Evolutionary conservation across 2,888 invertebrate genomes (phyloP), one percentile per base, ranked within the genome.

Genomic region (Barypeithes pellucidus): DNA sequence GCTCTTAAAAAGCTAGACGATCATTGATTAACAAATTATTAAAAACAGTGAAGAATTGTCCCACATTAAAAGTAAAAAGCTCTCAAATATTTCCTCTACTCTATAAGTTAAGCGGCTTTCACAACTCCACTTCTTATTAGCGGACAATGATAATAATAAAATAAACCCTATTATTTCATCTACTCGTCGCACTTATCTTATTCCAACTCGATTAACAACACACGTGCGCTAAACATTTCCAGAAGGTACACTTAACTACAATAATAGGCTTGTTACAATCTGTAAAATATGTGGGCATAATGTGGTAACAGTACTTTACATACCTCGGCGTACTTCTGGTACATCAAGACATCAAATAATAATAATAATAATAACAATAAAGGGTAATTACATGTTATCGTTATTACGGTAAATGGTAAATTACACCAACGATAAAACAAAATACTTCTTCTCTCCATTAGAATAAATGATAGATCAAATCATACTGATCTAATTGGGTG

Each of bases 241-340:
- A 50, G 62, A 45, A 62, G 50, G 36, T 14, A 14, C 33, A 63
- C 12, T 63, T 63, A 47, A 63, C 47, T 50, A 20, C 50, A 63
- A 63, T 63, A 47, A 63, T 50, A 63, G 63, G 47, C 54, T 62
- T 47, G 62, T 62, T 61, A 62, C 47, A 43, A 47, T 45, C 62
- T 45, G 41, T 45, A n/a, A 62, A 72, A 41, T 67, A 72, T 62
- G 72, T 72, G 67, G 72, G 67, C 62, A 39, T 72, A 62, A 62
- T 69, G 52, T 61, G 62, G 54, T 69, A 72, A 72, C 72, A 67
- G 67, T 62, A 72, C 66, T 72, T 72, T 67, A 62, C 72, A 72
- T 67, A 50, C 65, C 70, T 43, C 20, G 22, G 36, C 59, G 70
- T 71, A 59, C 54, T 54, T 67, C 54, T 41, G 39, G 61, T 67